Conservation (phyloP, 2,113 vertebrate genomes). For the Gopherus evgoodei region DNA sequence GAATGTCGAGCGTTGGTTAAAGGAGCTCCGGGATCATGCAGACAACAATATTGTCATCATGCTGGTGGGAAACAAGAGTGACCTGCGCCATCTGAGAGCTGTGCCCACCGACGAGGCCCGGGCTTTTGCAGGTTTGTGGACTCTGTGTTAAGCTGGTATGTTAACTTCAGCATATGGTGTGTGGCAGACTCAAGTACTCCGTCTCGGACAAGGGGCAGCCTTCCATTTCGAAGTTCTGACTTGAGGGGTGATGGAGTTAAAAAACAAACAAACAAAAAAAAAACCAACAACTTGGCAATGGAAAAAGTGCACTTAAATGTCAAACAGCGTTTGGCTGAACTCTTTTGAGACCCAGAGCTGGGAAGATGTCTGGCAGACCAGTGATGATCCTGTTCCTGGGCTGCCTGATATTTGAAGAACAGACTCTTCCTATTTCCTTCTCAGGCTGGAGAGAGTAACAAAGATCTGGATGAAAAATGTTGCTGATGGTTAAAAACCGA, state of each 20-base stretch:
- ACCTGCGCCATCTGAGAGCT: slow-evolving; percentile 92
- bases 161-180: not conserved
- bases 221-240: not conserved
- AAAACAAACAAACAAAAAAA: too few species aligned
- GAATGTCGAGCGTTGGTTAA: slow-evolving; percentile 97
- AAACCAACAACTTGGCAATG: not conserved
- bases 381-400: slow-evolving; percentile 1
- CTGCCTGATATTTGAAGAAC: slow-evolving; percentile 24
- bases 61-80: slow-evolving; percentile 97
- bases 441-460: not conserved
- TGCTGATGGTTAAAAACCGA: not conserved
- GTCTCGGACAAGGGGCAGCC: not conserved
- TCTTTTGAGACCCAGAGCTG: not conserved
- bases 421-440: slow-evolving; percentile 9
- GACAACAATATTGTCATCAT: slow-evolving; percentile 98
- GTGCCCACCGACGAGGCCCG: slow-evolving; percentile 95
- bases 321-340: not conserved
- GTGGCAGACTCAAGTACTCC: fast-evolving
- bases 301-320: not conserved
- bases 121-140: slow-evolving; percentile 88
- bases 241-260: not conserved
- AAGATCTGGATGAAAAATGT: not conserved
- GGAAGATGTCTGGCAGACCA: not conserved
- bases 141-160: fast-evolving
- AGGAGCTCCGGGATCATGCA: slow-evolving; percentile 96